Evolutionary conservation across 2,797 vertebrate species (phyloP), one percentile per base, ranked within the genome.

Genomic region (Antrozous pallidus): DNA sequence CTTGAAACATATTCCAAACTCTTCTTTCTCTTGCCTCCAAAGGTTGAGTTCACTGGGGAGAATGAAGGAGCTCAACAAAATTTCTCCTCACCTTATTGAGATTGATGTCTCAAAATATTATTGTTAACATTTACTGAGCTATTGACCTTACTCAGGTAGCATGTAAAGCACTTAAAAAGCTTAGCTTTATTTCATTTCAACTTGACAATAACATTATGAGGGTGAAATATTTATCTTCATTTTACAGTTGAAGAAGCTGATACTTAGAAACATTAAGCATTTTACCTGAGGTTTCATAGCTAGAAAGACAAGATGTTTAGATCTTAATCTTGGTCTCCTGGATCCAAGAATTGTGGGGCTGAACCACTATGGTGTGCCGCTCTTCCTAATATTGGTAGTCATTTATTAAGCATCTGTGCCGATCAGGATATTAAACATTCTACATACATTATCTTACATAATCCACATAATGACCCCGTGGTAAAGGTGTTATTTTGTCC

Each of bases 161-260:
- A 33, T 28, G 10, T 14, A 77, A 51, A 90, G 40, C 22, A 17
- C 69, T 51, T 20, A 14, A 42, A 90, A 65, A 17, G 3, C 14
- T 87, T 84, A n/a, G n/a, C n/a, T n/a, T n/a, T 86, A 81, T 89
- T 93, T 94, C 45, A 56, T 92, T 87, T 33, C 31, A 77, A 47
- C 12, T n/a, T 84, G 49, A 71, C 6, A 75, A 49, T 47, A 61
- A 28, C 24, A 47, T 42, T 56, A 20, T 36, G 67, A 86, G 24
- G 61, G 47, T 69, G 14, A 28, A 58, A 42, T 61, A 58, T 45
- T 79, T 49, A 49, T 42, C 24, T 69, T 85, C 69, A n/a, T 81
- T 86, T 47, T 80, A 28, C 6, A 73, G 22, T 18, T 31, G 33
- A 54, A 54, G 20, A 80, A 75, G 90, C 2, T 26, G 26, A 81